Evolutionary conservation across 1,140 invertebrate species (phyloP), one percentile per base, ranked within the genome.

Genomic region (Catajapyx aquilonaris): DNA sequence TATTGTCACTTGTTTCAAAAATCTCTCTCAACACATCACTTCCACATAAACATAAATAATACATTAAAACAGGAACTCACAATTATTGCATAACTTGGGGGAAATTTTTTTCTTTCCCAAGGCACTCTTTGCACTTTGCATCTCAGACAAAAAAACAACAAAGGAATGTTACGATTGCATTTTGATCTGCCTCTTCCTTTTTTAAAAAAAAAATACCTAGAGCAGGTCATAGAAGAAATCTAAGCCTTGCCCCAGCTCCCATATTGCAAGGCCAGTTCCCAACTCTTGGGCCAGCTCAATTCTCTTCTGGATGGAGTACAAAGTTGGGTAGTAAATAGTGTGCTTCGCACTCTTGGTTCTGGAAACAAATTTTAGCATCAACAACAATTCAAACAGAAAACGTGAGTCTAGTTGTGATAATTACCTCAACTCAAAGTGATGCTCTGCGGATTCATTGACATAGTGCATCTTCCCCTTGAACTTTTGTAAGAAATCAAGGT

Each of bases 151-250:
- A 33, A 15, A 9, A 33, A 33, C n/a, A 15, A 17, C 30, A 20
- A 16, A 20, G 13, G 25, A 38, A 20, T n/a, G n/a, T n/a, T n/a
- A n/a, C 20, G 23, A 20, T 4, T 19, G 4, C 5, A 11, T 15
- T 18, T 16, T 19, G 33, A 9, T 11, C 11, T 4, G 11, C 17
- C 4, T n/a, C 15, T 10, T 31, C 5, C 15, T 4, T 13, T 38
- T 4, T 38, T 20, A 37, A 10, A 15, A 39, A 33, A n/a, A n/a
- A n/a, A n/a, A n/a, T 28, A 28, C 15, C 73, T 66, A 90, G 43
- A 94, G 64, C 46, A 93, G 64, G 67, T 93, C 86, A 56, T 87
- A 93, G 57, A 95, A 95, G 56, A 87, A 94, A 60, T 90, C 74
- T 5, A 94, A 59, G 23, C 90, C 90, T 65, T 95, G 88, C 3